Evolutionary conservation across 2,797 vertebrate genomes (phyloP).

Genomic region (Capromys pilorides): DNA sequence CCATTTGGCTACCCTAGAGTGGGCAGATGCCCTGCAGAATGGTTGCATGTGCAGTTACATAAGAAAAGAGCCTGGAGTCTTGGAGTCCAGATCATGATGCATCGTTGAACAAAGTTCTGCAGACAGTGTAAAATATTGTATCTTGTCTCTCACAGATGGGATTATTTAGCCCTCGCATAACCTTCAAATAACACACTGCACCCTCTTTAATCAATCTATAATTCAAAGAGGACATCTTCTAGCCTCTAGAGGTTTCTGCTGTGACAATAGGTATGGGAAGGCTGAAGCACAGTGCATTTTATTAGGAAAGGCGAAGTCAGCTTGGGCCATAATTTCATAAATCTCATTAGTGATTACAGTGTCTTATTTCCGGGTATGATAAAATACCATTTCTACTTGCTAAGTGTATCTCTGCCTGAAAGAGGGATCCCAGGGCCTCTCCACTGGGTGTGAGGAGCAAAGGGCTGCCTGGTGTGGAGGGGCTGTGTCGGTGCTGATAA

Average conservation of each 20-base stretch:
- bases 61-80: slow-evolving; percentile 60
- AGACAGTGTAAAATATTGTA: slow-evolving; percentile 73
- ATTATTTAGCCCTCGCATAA: slow-evolving; percentile 79
- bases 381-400: slow-evolving; percentile 80
- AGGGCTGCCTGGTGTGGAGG: slow-evolving; percentile 65
- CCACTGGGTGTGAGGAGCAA: slow-evolving; percentile 64
- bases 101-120: slow-evolving; percentile 71
- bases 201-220: slow-evolving; percentile 81
- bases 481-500: slow-evolving; percentile 78
- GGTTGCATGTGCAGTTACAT: slow-evolving; percentile 20
- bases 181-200: slow-evolving; percentile 76
- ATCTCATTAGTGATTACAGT: slow-evolving; percentile 83
- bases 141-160: slow-evolving; percentile 76
- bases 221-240: slow-evolving; percentile 79
- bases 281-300: slow-evolving; percentile 71
- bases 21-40: neutral
- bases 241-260: slow-evolving; percentile 67
- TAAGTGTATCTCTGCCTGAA: slow-evolving; percentile 66
- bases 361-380: slow-evolving; percentile 79
- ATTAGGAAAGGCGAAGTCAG: slow-evolving; percentile 78
- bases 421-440: slow-evolving; percentile 69
- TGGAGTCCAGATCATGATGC: slow-evolving; percentile 69
- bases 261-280: slow-evolving; percentile 69
- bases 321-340: slow-evolving; percentile 82
- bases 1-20: neutral